Base-by-base conservation (phyloP, 1,140 invertebrate genomes). In the Heliothis virescens region DNA sequence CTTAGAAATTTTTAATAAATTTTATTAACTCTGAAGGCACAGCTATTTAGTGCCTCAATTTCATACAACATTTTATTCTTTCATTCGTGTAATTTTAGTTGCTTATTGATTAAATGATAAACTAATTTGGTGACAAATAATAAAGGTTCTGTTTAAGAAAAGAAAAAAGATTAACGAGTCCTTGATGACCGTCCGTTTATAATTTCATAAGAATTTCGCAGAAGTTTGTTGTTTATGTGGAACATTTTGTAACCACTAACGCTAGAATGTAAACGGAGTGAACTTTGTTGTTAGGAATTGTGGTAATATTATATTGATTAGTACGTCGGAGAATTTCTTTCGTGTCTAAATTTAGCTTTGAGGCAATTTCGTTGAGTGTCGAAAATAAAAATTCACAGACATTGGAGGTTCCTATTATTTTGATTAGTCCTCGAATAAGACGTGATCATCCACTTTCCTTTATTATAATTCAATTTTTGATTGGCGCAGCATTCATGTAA, bases 61-160 rank as follows among this genome's bases (percentile, higher is more conserved):
- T 72, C 29, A 34, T 57, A 55, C 3, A 34, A 72, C 29, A 71
- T 71, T n/a, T 53, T 29, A 52, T 48, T 29, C 18, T 29, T 29
- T 29, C 18, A 71, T 53, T 57, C 29, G 55, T 21, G 48, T 60
- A 77, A 80, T 86, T 85, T 84, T 34, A 84, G 74, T 72, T 85
- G 74, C 79, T 74, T 79, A 72, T 80, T 73, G 63, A 74, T 73
- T 60, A 80, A 79, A 82, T 83, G 65, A 83, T 85, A 81, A 79
- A 62, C 65, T 85, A 85, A 86, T 82, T 86, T 82, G 67, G 79
- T 52, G 83, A 83, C 79, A 84, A 85, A 87, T 86, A 82, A 76
- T 81, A 81, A 84, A 88, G 86, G 80, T 85, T 84, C 82, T 82
- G 72, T 83, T 79, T 79, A 82, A 86, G 80, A 83, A 65, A 81